Evolutionary conservation across 2,888 invertebrate species (phyloP).

Genomic region (Drosophila aldrichi): DNA sequence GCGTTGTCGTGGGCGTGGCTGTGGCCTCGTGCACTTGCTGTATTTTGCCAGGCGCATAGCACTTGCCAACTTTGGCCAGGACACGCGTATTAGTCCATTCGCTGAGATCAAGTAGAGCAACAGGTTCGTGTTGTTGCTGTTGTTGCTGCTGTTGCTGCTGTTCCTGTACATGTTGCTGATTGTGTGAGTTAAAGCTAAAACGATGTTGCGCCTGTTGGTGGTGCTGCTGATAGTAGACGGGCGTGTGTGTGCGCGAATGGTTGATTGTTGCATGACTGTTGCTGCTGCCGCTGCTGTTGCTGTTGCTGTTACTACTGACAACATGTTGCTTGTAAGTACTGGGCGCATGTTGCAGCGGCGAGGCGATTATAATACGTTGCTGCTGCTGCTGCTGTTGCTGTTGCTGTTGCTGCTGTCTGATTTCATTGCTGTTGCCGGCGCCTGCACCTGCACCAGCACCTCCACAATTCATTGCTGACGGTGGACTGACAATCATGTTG

Average conservation of each 20-base stretch:
- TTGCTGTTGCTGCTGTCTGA: conserved; percentile 56
- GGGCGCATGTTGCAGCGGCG: conserved; percentile 67
- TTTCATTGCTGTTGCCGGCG: conserved; percentile 69
- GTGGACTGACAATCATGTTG: conserved; percentile 65
- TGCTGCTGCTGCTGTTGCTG: conserved; percentile 58
- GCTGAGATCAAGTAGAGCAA: conserved; percentile 90
- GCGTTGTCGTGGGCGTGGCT: conserved; percentile 81
- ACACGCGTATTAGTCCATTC: conserved; percentile 98
- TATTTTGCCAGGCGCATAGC: conserved; percentile 95
- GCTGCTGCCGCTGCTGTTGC: conserved; percentile 40
- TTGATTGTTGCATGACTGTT: conserved; percentile 56
- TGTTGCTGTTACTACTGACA: conserved; percentile 46
- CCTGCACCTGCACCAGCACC: conserved; percentile 66
- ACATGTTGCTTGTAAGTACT: conserved; percentile 81
- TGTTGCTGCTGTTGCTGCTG: conserved; percentile 53
- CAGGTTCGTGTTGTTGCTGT: conserved; percentile 54
- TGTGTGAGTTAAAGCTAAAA: conserved; percentile 77
- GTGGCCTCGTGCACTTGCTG: conserved; percentile 88
- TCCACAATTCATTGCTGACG: conserved; percentile 53
- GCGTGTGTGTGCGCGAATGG: conserved; percentile 70
- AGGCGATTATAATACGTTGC: conserved; percentile 71
- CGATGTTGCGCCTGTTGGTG: conserved; percentile 68
- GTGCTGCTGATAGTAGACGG: conserved; percentile 65
- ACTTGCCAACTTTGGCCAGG: conserved; percentile 92
- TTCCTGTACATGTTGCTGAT: conserved; percentile 73